Percentiles rank a stretch among this genome's conserved stretches.
Conservation (phyloP, 92 coral and sea anemone species). For the Siderastrea radians region DNA sequence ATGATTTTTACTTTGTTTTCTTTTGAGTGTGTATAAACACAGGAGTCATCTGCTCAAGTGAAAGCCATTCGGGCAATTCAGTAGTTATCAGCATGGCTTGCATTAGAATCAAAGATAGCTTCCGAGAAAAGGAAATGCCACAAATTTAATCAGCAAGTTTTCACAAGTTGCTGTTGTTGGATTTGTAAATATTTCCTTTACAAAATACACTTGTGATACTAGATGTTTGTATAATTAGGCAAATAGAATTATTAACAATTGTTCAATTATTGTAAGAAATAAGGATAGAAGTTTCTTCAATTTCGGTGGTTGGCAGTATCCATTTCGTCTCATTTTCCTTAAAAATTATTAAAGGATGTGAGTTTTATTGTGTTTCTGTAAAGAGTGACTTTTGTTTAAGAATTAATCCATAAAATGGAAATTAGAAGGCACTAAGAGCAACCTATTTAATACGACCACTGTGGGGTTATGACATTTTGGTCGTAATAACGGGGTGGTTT, state of each 20-base stretch:
- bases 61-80: too few relatives aligned
- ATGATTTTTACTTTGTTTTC: neutral
- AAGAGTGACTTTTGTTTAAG: too few relatives aligned
- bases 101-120: neutral
- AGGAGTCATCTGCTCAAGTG: neutral
- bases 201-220: neutral
- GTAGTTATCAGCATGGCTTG: neutral
- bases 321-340: neutral
- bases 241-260: too few relatives aligned
- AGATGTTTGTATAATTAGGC: neutral
- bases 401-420: too few relatives aligned
- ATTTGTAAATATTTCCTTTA: neutral
- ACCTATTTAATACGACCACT: too few relatives aligned
- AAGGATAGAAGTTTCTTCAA: slow-evolving; percentile 1
- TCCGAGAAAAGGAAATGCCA: neutral
- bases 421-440: neutral
- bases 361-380: too few relatives aligned
- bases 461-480: too few relatives aligned
- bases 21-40: neutral
- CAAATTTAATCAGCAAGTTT: too few relatives aligned
- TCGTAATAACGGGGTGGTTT: too few relatives aligned
- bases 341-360: too few relatives aligned
- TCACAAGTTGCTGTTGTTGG: too few relatives aligned
- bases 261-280: neutral
- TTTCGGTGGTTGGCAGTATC: neutral